Evolutionary conservation across 2,888 invertebrate genomes (phyloP).

Genomic region (Tenthredo notha): DNA sequence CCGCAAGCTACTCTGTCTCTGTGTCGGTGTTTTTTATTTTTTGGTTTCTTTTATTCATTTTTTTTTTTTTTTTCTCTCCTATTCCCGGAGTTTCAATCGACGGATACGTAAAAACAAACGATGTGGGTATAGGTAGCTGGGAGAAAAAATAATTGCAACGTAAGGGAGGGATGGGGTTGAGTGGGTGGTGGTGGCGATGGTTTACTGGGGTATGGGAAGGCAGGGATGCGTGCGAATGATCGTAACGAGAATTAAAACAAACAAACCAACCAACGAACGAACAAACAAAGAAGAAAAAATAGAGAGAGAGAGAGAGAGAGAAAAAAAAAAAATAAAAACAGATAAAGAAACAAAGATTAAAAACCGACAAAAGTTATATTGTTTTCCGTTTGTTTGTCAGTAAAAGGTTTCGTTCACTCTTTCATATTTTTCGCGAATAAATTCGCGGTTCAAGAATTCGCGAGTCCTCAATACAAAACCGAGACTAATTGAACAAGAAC

Average conservation of each 20-base stretch:
- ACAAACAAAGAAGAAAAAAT: not conserved
- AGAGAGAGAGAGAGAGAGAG: no score
- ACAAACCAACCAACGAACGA: not conserved
- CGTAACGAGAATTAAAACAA: slow-evolving; percentile 26
- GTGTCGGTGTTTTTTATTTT: no score
- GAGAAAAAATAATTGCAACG: slow-evolving; percentile 28
- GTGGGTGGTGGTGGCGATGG: no score
- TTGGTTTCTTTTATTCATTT: no score
- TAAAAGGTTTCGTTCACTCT: not conserved
- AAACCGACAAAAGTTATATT: slow-evolving; percentile 1
- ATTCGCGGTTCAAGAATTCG: not conserved
- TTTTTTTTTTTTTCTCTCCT: not conserved
- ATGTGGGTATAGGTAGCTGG: not conserved
- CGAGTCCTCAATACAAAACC: not conserved
- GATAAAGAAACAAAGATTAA: slow-evolving; percentile 6
- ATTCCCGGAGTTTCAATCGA: not conserved
- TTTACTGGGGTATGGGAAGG: not conserved
- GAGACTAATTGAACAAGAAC: not conserved
- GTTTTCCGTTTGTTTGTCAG: not conserved
- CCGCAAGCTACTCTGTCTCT: not conserved
- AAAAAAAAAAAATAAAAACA: not conserved
- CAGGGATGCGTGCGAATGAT: slow-evolving; percentile 25
- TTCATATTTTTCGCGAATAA: not conserved
- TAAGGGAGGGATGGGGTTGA: not conserved
- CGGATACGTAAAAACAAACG: slow-evolving; percentile 1